Evolutionary conservation across 2,113 vertebrate genomes (phyloP), one percentile per base, ranked within the genome.

Genomic region (Dicentrarchus labrax): DNA sequence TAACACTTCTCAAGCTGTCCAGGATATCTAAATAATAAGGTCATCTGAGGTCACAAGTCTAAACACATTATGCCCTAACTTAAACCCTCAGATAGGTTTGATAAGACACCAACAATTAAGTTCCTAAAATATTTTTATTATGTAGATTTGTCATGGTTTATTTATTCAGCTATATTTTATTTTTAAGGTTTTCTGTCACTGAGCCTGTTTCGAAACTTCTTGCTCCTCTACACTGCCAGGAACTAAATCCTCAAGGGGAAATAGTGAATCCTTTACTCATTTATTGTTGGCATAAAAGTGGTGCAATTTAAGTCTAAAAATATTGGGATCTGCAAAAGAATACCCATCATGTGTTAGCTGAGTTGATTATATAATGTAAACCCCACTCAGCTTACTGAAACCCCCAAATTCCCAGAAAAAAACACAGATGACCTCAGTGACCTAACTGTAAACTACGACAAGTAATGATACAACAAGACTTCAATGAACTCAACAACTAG

Each of bases 41-140:
- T 72, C 54, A 68, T 45, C 51, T 72, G 61, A 78, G 74, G 74
- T 67, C 61, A 67, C 4, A 6, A 38, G 4, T 54, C 4, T 21
- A 57, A 47, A 56, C 45, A 60, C 45, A 17, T 36, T 8, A 3
- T 36, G 9, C 4, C 15, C 4, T 43, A 36, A 72, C 2, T 4
- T 12, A 8, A 8, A 22, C 8, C 17, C n/a, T 19, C 11, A 5
- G 4, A 9, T 9, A 5, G 2, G 0, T 21, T 16, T 74, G 47
- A 38, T 1, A 2, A 50, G 1, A 69, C 8, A 43, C 7, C 1
- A 59, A 69, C 22, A 48, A 30, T 24, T 16, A 24, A 21, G 22
- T 19, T 38, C 47, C 1, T 62, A 15, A 47, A 50, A 47, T 22
- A 4, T 16, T 39, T 45, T 8, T 8, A 24, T 17, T 22, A 4